Conservation (phyloP, 2,888 invertebrate genomes). For the Malacosoma neustria region DNA sequence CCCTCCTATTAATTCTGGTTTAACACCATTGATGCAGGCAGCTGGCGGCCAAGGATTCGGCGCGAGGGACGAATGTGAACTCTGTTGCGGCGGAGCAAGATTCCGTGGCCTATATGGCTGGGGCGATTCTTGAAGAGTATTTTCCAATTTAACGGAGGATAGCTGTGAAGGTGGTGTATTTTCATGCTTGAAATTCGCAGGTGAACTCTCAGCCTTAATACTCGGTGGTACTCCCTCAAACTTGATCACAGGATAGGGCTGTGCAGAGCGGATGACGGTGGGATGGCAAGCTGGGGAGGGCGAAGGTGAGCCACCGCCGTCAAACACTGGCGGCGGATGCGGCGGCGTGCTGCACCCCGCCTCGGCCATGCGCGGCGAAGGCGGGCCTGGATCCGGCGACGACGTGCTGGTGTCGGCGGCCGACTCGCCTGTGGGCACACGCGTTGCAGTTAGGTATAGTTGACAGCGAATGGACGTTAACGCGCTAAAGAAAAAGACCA, state of each 20-base stretch:
- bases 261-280: slow-evolving; percentile 74
- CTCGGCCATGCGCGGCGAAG: slow-evolving; percentile 86
- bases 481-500: slow-evolving; percentile 46
- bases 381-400: slow-evolving; percentile 91
- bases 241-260: slow-evolving; percentile 75
- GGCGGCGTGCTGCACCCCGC: slow-evolving; percentile 77
- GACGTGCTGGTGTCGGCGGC: slow-evolving; percentile 95
- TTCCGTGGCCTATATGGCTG: slow-evolving; percentile 53
- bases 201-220: slow-evolving; percentile 44
- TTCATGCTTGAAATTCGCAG: slow-evolving; percentile 42
- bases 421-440: slow-evolving; percentile 84
- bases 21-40: slow-evolving; percentile 84
- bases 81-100: slow-evolving; percentile 59
- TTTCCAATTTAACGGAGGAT: slow-evolving; percentile 68
- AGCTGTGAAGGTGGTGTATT: slow-evolving; percentile 36
- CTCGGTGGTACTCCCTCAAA: slow-evolving; percentile 64
- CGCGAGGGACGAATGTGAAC: slow-evolving; percentile 44
- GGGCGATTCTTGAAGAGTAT: slow-evolving; percentile 35
- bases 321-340: slow-evolving; percentile 72
- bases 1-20: slow-evolving; percentile 86
- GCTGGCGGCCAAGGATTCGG: slow-evolving; percentile 74
- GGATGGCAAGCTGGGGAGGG: slow-evolving; percentile 62
- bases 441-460: slow-evolving; percentile 39
- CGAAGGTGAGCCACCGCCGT: slow-evolving; percentile 62
- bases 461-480: slow-evolving; percentile 24